These are phyloP conservation scores for Leuciscus idus DNA, from an alignment of 2,113 vertebrate genomes.

Conservation along the genomic window DNA sequence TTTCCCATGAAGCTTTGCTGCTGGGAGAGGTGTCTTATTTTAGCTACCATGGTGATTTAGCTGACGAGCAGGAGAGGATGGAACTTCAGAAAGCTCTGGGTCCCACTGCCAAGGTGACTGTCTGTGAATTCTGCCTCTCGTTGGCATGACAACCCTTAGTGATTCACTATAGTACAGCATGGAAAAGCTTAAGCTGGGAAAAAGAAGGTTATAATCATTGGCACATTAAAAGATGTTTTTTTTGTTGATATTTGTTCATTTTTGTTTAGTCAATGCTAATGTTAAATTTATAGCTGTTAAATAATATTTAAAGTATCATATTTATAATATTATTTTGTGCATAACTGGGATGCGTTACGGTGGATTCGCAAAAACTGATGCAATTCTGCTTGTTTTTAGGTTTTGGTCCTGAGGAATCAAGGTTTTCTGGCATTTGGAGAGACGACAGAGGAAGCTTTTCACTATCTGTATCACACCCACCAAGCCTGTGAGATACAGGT, in stretches of 20 bases:
- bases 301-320: neutral
- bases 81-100: constrained; percentile 94
- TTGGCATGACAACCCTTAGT: constrained; percentile 38
- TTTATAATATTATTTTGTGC: neutral
- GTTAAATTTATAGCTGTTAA: neutral
- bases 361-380: neutral
- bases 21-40: constrained; percentile 92
- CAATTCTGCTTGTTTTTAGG: constrained; percentile 68
- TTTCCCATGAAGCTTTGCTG: constrained; percentile 94
- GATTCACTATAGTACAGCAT: neutral
- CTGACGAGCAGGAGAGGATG: constrained; percentile 90
- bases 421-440: constrained; percentile 92
- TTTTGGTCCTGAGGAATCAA: constrained; percentile 93
- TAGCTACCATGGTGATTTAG: constrained; percentile 89
- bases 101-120: constrained; percentile 90
- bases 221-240: neutral
- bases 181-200: neutral
- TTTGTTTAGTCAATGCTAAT: neutral
- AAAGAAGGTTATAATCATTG: neutral
- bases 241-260: neutral
- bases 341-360: neutral
- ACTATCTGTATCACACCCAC: constrained; percentile 90
- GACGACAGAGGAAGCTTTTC: constrained; percentile 92
- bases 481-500: constrained; percentile 96
- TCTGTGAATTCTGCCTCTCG: neutral